These are phyloP conservation scores for Thaumetopoea pityocampa DNA, from an alignment of 1,140 invertebrate species.

Conservation along the genomic window DNA sequence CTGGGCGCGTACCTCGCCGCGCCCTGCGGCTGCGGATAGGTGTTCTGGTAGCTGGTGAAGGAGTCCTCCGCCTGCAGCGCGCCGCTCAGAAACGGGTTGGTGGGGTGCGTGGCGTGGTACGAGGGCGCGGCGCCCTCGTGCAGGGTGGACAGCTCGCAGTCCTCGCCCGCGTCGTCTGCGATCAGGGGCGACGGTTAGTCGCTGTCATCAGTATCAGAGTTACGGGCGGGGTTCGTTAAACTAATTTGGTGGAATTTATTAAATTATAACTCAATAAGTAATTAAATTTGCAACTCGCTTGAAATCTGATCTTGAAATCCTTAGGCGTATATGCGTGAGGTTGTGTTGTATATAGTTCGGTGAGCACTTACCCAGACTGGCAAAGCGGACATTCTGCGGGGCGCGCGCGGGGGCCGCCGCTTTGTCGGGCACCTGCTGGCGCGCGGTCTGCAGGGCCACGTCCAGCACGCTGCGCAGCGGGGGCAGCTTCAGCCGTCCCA, in stretches of 20 bases:
- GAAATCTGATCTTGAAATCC: too few species aligned
- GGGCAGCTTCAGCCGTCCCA: slow-evolving; percentile 80
- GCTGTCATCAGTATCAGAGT: too few species aligned
- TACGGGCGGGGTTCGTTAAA: too few species aligned
- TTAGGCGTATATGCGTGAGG: too few species aligned
- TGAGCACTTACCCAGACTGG: slow-evolving; percentile 76
- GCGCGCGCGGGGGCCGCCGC: slow-evolving; percentile 72
- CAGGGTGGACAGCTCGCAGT: slow-evolving; percentile 71
- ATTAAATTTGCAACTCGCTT: too few species aligned
- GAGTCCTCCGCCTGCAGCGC: slow-evolving; percentile 71
- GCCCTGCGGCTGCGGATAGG: slow-evolving; percentile 66
- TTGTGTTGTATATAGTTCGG: too few species aligned
- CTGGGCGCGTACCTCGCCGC: slow-evolving; percentile 55
- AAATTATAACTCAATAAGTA: too few species aligned
- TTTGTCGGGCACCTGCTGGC: slow-evolving; percentile 85
- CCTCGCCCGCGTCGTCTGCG: slow-evolving; percentile 71
- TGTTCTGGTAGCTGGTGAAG: slow-evolving; percentile 74
- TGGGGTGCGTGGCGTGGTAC: slow-evolving; percentile 73
- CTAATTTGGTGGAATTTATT: too few species aligned
- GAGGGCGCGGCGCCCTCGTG: slow-evolving; percentile 64
- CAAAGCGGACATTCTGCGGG: slow-evolving; percentile 78
- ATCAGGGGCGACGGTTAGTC: too few species aligned
- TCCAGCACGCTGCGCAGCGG: slow-evolving; percentile 85
- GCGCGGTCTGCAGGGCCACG: slow-evolving; percentile 87
- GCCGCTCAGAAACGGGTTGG: slow-evolving; percentile 68